phyloP scores from a whole-genome alignment of 2,888 invertebrate species.

The Tineola bisselliella region DNA sequence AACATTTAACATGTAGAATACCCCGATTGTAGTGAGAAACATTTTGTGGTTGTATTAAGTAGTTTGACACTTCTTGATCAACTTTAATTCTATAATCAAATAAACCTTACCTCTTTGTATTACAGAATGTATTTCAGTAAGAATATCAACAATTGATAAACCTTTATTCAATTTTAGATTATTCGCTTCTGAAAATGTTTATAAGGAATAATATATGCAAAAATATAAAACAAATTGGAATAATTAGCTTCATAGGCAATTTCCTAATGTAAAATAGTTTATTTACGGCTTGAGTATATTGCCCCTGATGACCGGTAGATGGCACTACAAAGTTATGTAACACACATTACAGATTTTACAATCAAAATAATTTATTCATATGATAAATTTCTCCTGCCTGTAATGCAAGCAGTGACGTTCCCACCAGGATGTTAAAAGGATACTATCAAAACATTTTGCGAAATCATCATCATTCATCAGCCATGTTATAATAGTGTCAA shows the following conservation, averaged over 20 bases:
- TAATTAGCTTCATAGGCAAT: too few relatives aligned
- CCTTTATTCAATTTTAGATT: slow-evolving; percentile 89
- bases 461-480: slow-evolving; percentile 84
- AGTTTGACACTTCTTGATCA: not conserved
- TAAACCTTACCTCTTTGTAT: slow-evolving; percentile 82
- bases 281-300: too few relatives aligned
- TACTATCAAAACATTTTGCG: slow-evolving; percentile 80
- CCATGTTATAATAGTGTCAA: slow-evolving; percentile 88
- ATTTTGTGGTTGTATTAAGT: too few relatives aligned
- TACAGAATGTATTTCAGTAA: slow-evolving; percentile 89
- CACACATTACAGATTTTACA: too few relatives aligned
- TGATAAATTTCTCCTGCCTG: too few relatives aligned
- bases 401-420: too few relatives aligned
- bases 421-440: slow-evolving; percentile 51
- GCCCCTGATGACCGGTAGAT: too few relatives aligned
- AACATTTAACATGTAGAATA: too few relatives aligned
- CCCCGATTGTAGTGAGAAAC: not conserved
- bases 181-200: slow-evolving; percentile 70
- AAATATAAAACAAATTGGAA: too few relatives aligned
- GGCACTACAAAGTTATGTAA: too few relatives aligned
- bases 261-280: too few relatives aligned
- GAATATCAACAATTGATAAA: slow-evolving; percentile 90
- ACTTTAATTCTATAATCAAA: not conserved
- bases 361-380: too few relatives aligned
- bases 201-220: not conserved